These are phyloP conservation scores for Chinchilla lanigera DNA, from an alignment of 2,113 vertebrate genomes.

Conservation along the genomic window DNA sequence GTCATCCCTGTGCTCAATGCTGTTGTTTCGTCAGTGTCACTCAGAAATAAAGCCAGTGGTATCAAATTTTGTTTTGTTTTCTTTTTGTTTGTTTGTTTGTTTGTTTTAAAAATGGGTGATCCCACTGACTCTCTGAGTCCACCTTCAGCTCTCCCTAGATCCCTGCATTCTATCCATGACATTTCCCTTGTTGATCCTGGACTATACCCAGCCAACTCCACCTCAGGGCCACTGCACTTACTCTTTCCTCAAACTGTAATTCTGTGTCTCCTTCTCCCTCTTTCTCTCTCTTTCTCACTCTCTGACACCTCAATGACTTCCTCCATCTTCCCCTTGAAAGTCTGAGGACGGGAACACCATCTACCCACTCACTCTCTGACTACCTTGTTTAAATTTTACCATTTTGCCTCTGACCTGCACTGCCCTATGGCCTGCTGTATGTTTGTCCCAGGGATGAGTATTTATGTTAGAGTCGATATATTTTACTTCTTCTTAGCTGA, in stretches of 20 bases:
- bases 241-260: not conserved
- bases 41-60: not conserved
- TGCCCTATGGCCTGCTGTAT: not conserved
- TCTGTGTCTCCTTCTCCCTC: not conserved
- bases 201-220: rapidly evolving
- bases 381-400: not conserved
- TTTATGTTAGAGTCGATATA: not conserved
- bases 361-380: not conserved
- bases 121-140: not conserved
- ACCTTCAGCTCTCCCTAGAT: not conserved
- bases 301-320: not conserved
- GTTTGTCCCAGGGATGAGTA: not conserved
- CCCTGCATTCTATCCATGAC: rapidly evolving
- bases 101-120: not conserved
- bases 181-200: not conserved
- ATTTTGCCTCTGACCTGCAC: not conserved
- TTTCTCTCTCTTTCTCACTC: not conserved
- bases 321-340: not conserved
- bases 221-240: rapidly evolving
- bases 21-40: not conserved
- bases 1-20: not conserved
- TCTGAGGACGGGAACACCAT: not conserved
- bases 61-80: not conserved
- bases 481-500: not conserved
- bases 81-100: too few species aligned